Conservation (phyloP, 1,140 invertebrate genomes). For the Anthonomus grandis region DNA sequence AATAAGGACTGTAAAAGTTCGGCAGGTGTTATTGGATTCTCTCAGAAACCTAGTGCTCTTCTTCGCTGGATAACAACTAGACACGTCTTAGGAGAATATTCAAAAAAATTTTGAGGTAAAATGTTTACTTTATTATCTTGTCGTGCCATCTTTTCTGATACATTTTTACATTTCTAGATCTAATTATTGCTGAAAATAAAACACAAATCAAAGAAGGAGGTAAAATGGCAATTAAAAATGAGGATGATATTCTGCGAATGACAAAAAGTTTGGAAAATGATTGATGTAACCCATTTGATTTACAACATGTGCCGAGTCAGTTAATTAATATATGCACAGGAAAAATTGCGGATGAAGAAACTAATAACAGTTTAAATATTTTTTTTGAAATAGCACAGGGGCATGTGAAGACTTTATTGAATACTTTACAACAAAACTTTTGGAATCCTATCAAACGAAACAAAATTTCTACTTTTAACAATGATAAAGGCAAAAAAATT, state of each 20-base stretch:
- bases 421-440: too few relatives aligned
- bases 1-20: conserved; percentile 14
- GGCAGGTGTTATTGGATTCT: conserved; percentile 8
- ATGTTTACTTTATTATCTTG: neutral
- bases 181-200: neutral
- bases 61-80: conserved; percentile 13
- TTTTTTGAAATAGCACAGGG: neutral
- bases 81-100: conserved; percentile 11
- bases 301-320: neutral
- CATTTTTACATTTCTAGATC: neutral
- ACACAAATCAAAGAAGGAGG: neutral
- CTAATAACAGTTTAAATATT: too few relatives aligned
- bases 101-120: conserved; percentile 3
- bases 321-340: neutral
- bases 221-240: neutral
- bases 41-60: conserved; percentile 2
- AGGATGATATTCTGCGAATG: neutral
- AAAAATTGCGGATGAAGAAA: neutral
- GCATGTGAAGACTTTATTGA: too few relatives aligned
- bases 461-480: too few relatives aligned
- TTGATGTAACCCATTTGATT: neutral
- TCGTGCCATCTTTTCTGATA: too few relatives aligned
- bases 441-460: too few relatives aligned
- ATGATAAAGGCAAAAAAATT: too few relatives aligned
- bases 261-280: neutral